phyloP scores from a whole-genome alignment of 2,888 invertebrate genomes.

The Podabrus alpinus region DNA sequence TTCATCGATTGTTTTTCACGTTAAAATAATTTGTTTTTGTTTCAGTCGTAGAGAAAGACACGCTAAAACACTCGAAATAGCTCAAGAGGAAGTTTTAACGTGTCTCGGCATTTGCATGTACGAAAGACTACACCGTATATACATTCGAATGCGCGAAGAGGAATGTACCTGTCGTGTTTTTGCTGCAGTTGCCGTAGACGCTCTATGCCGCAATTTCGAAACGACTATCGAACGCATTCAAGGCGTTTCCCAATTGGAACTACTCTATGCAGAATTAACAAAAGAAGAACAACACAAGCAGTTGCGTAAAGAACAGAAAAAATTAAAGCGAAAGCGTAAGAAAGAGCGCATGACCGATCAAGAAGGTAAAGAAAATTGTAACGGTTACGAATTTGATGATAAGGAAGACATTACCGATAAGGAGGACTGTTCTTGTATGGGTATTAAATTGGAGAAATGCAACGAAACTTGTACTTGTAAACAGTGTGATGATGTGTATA shows the following conservation, averaged over 20 bases:
- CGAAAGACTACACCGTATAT: slow-evolving; percentile 85
- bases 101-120: slow-evolving; percentile 93
- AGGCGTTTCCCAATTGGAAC: slow-evolving; percentile 80
- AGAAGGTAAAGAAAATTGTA: slow-evolving; percentile 46
- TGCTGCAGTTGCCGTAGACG: slow-evolving; percentile 85
- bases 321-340: slow-evolving; percentile 76
- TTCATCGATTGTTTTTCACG: not conserved
- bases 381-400: slow-evolving; percentile 43
- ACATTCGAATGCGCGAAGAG: slow-evolving; percentile 84
- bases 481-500: slow-evolving; percentile 31
- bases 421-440: slow-evolving; percentile 33
- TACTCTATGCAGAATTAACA: slow-evolving; percentile 84
- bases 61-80: slow-evolving; percentile 95
- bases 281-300: slow-evolving; percentile 85
- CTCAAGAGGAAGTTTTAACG: slow-evolving; percentile 94
- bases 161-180: slow-evolving; percentile 94
- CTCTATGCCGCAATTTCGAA: slow-evolving; percentile 87
- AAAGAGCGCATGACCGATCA: slow-evolving; percentile 65
- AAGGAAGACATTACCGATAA: slow-evolving; percentile 40
- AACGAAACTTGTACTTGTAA: slow-evolving; percentile 43
- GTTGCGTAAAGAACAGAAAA: slow-evolving; percentile 84
- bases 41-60: slow-evolving; percentile 83
- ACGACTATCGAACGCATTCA: slow-evolving; percentile 87
- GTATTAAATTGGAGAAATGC: slow-evolving; percentile 36
- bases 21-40: not conserved